phyloP scores from a whole-genome alignment of 2,888 invertebrate genomes.

The Timema podura region DNA sequence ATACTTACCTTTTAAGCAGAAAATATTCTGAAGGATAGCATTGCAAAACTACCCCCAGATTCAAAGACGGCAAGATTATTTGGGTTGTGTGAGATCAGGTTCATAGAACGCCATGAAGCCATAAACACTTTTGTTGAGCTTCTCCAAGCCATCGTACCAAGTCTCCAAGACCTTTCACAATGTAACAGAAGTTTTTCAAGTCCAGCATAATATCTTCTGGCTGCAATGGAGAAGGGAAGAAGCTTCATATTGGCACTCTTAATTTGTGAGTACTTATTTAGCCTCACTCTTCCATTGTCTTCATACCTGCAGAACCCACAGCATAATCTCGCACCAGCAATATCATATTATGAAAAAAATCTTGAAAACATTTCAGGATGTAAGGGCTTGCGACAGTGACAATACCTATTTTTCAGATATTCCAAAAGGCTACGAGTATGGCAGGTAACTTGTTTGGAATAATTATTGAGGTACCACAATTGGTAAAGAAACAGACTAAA shows the following conservation, averaged over 20 bases:
- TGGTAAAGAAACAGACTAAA: not conserved
- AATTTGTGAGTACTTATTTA: slow-evolving; percentile 4
- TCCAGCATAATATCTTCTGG: slow-evolving; percentile 1
- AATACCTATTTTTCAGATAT: not conserved
- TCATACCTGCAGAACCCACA: not conserved
- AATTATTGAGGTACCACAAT: not conserved
- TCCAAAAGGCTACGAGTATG: not conserved
- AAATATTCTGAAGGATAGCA: not conserved
- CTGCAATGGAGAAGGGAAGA: slow-evolving; percentile 3
- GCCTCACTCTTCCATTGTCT: slow-evolving; percentile 11
- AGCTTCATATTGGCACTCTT: not conserved
- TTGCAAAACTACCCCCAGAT: slow-evolving; percentile 1
- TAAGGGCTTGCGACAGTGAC: not conserved
- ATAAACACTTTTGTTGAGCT: not conserved
- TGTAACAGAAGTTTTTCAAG: slow-evolving; percentile 3
- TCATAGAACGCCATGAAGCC: slow-evolving; percentile 10
- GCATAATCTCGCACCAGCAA: slow-evolving; percentile 1
- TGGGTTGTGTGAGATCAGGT: not conserved
- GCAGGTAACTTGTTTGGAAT: slow-evolving; percentile 7
- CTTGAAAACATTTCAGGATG: not conserved
- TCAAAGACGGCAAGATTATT: not conserved
- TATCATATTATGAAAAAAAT: not conserved
- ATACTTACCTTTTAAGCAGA: not conserved
- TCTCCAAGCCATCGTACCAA: not conserved
- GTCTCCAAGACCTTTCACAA: slow-evolving; percentile 4